Evolutionary conservation across 2,888 invertebrate species (phyloP).

Genomic region (Sminthurides aquaticus): DNA sequence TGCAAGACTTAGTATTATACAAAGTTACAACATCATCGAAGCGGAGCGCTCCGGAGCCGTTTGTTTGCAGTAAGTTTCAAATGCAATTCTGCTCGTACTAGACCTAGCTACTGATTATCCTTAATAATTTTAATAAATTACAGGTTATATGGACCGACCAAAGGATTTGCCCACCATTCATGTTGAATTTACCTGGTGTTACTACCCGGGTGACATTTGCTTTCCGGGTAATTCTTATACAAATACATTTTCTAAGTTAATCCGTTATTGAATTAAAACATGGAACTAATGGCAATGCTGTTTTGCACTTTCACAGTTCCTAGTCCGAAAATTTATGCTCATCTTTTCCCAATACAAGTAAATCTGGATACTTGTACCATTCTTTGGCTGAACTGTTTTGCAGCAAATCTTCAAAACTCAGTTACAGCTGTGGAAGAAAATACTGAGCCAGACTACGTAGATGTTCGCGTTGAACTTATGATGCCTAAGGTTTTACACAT

Average conservation of each 20-base stretch:
- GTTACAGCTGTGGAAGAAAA: constrained; percentile 49
- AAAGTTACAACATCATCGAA: constrained; percentile 63
- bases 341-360: constrained; percentile 81
- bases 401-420: constrained; percentile 74
- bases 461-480: constrained; percentile 82
- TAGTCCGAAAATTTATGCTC: constrained; percentile 82
- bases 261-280: constrained; percentile 2
- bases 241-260: no score
- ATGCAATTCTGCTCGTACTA: neutral
- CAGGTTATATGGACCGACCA: constrained; percentile 52
- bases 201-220: constrained; percentile 83
- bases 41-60: constrained; percentile 70
- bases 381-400: constrained; percentile 90
- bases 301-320: constrained; percentile 61
- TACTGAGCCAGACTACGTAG: constrained; percentile 54
- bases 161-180: constrained; percentile 87
- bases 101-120: neutral
- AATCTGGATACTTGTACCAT: constrained; percentile 80
- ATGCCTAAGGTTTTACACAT: constrained; percentile 68
- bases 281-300: neutral
- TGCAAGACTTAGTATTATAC: constrained; percentile 85
- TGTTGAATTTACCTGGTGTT: constrained; percentile 91
- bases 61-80: constrained; percentile 58
- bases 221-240: constrained; percentile 67
- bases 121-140: neutral